These are phyloP conservation scores for Darevskia nairensis DNA, from an alignment of 2,797 vertebrate genomes.

Conservation along the genomic window DNA sequence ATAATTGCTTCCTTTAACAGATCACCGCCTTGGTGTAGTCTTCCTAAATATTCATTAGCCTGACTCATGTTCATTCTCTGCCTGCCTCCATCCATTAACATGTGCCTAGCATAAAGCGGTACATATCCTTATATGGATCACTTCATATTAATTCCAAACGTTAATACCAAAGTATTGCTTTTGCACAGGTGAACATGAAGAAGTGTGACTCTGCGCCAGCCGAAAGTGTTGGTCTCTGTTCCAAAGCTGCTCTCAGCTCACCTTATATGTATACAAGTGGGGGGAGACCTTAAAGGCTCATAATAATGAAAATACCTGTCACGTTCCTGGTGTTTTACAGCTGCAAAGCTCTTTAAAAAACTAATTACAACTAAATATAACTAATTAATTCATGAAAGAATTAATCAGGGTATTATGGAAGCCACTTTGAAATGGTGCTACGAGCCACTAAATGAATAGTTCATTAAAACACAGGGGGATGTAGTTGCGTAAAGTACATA, in stretches of 20 bases:
- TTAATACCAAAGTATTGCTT: not conserved
- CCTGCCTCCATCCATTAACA: not conserved
- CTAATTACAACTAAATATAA: conserved; percentile 52
- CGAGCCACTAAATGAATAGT: conserved; percentile 30
- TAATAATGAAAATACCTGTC: conserved; percentile 28
- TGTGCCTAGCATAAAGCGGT: not conserved
- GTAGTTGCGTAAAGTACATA: not conserved
- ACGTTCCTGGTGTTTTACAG: not conserved
- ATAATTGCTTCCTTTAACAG: conserved; percentile 8
- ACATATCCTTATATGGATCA: not conserved
- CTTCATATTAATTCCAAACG: not conserved
- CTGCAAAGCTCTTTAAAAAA: conserved; percentile 48
- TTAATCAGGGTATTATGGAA: conserved; percentile 37
- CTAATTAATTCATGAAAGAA: conserved; percentile 50
- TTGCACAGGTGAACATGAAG: conserved; percentile 22
- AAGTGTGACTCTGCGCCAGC: conserved; percentile 28
- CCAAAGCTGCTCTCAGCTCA: not conserved
- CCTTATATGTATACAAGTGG: not conserved
- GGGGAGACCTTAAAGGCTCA: not conserved
- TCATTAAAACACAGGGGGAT: conserved; percentile 26
- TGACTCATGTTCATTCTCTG: not conserved
- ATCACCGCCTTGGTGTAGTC: not conserved
- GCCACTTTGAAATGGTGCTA: conserved; percentile 48
- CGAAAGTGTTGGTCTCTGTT: conserved; percentile 25
- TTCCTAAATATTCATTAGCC: conserved; percentile 9